Conservation (phyloP, 2,888 invertebrate species). For the Plusia festucae region DNA sequence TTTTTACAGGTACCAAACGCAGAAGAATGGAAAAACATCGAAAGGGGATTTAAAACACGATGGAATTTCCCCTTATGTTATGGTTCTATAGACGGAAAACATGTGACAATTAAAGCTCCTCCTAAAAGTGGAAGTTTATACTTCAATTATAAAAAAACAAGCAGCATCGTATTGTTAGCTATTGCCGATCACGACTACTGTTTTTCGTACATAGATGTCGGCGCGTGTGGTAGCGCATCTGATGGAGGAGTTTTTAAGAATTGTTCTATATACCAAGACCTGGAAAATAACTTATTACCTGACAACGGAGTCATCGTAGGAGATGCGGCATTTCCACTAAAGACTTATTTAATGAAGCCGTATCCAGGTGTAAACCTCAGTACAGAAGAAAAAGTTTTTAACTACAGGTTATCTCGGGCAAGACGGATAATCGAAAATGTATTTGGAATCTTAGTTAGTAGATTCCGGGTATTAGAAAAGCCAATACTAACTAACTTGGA, state of each 20-base stretch:
- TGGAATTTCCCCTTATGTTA: conserved; percentile 58
- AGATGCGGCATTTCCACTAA: conserved; percentile 15
- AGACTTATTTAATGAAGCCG: conserved; percentile 18
- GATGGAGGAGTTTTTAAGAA: conserved; percentile 41
- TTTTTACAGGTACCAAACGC: background rate
- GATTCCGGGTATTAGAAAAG: conserved; percentile 27
- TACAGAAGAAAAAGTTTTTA: conserved; percentile 1
- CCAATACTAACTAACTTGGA: conserved; percentile 22
- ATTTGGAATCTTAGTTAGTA: conserved; percentile 1
- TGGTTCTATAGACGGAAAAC: conserved; percentile 57
- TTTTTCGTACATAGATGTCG: conserved; percentile 43
- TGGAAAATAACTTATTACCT: conserved; percentile 24
- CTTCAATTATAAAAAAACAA: conserved; percentile 58
- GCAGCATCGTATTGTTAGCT: conserved; percentile 57
- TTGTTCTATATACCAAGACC: conserved; percentile 27
- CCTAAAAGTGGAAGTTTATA: conserved; percentile 43
- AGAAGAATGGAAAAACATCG: conserved; percentile 46
- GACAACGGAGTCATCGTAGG: conserved; percentile 10
- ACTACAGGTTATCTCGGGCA: background rate
- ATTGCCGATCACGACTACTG: conserved; percentile 47
- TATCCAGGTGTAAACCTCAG: conserved; percentile 9
- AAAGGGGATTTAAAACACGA: conserved; percentile 23
- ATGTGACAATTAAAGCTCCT: conserved; percentile 44
- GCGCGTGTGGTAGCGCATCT: conserved; percentile 40
- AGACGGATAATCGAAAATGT: background rate